Base-by-base conservation (phyloP, 2,888 invertebrate species). In the Harpalus rufipes region DNA sequence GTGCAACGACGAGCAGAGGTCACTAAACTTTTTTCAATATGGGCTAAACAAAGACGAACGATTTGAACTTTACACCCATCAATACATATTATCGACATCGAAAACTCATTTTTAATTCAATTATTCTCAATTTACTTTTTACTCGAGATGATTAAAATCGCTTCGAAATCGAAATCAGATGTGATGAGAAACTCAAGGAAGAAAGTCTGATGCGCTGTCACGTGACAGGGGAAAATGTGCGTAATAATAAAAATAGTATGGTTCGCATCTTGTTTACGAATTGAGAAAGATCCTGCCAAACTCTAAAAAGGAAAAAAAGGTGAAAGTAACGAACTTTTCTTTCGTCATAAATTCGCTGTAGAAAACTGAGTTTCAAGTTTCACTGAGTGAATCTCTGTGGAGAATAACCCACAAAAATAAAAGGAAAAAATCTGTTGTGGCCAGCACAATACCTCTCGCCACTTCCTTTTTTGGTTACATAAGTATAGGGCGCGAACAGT, bases 321-420 rank as follows among this genome's bases (percentile, higher is more conserved):
- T 25, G 83, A 83, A 83, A 83, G 83, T 83, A 41, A 61, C 61
- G 16, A 21, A 76, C 74, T 76, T 83, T 83, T 76, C 76, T 76
- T 83, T 83, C 63, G 59, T 83, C 61, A 41, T 83, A 83, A 83
- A 83, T 83, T 76, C 76, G 59, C 61, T 5, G 72, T 59, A 76
- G 72, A 76, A 83, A 58, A 76, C 39, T 18, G 65, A 74, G 83
- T 83, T 83, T 83, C 83, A 83, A 74, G 83, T 83, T 83, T 83
- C 83, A 83, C 83, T 76, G 21, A 61, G 44, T 21, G 63, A 21
- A 65, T 61, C 18, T 2, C 21, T 21, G 7, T 21, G 21, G 1
- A 18, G 3, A 51, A 51, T 51, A 51, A 51, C 44, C 12, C 44
- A 51, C 44, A 12, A 12, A 51, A 51, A 12, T 51, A 51, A 51